Base-by-base conservation (phyloP, 1,140 invertebrate genomes). In the Aethina tumida region DNA sequence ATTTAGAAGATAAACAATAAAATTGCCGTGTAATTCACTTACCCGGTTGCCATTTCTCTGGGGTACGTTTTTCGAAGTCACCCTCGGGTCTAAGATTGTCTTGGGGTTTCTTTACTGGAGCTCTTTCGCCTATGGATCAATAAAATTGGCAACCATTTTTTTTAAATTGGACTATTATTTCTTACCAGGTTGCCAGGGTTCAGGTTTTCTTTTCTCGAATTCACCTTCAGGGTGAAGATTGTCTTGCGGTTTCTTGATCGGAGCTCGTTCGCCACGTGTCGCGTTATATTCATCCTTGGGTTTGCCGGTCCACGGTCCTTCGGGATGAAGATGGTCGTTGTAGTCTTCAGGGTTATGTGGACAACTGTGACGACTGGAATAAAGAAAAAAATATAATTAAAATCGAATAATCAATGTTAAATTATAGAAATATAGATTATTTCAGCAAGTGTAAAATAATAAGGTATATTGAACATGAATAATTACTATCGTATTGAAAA, bases 21-120 rank as follows among this genome's bases (percentile, higher is more conserved):
- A 24, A 24, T 24, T n/a, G n/a, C n/a, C n/a, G n/a, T n/a, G n/a
- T n/a, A n/a, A n/a, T n/a, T n/a, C n/a, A 24, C 22, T 24, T 24
- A 8, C 22, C 8, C 76, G 43, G 65, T 61, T 10, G 65, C 2
- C 42, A 39, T 42, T 25, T 34, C 21, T 5, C 10, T 21, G 9
- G 35, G 22, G 8, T 30, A 4, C 67, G 63, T 68, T 1, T 67
- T 64, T 8, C 62, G n/a, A 69, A 72, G 38, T 60, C 63, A 20
- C 70, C 70, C 56, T 73, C 71, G 3, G 58, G 65, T 29, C 52
- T 53, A 2, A 75, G 52, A 56, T 79, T 77, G 48, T 76, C 74
- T 18, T 59, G 46, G 22, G 62, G 69, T 47, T 64, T 69, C 9
- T 60, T 58, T 5, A 60, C 53, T 5, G 50, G 45, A 3, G 48